Evolutionary conservation across 2,113 vertebrate genomes (phyloP).

Genomic region (Euleptes europaea): DNA sequence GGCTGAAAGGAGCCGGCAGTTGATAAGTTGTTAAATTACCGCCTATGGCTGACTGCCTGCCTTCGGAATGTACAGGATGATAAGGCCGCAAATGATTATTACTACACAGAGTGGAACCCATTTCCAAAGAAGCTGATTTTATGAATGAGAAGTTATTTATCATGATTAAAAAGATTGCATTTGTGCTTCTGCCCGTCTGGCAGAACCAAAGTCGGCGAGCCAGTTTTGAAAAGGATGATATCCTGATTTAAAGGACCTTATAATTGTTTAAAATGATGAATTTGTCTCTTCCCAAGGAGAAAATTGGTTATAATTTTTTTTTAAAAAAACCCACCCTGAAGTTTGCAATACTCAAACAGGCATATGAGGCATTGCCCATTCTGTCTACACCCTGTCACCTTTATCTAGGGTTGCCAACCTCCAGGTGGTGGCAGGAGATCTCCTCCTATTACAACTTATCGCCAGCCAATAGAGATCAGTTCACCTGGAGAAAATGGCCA

Average conservation of each 20-base stretch:
- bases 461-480: no score
- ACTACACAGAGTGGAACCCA: constrained; percentile 17
- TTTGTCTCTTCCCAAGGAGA: constrained; percentile 19
- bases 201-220: constrained; percentile 52
- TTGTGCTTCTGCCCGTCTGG: constrained; percentile 48
- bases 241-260: constrained; percentile 44
- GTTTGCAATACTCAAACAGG: constrained; percentile 23
- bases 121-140: constrained; percentile 61
- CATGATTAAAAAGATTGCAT: constrained; percentile 54
- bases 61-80: constrained; percentile 48
- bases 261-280: constrained; percentile 24
- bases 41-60: constrained; percentile 50
- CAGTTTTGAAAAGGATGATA: constrained; percentile 25
- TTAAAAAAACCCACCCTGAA: neutral
- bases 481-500: no score
- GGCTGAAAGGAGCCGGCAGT: constrained; percentile 48
- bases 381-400: no score
- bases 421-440: no score
- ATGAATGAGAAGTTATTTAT: constrained; percentile 67
- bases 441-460: no score
- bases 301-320: constrained; percentile 21
- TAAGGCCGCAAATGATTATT: constrained; percentile 51
- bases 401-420: no score
- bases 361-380: neutral
- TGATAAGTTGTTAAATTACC: constrained; percentile 65